Evolutionary conservation across 2,888 invertebrate species (phyloP), one percentile per base, ranked within the genome.

Genomic region (Craniophora ligustri): DNA sequence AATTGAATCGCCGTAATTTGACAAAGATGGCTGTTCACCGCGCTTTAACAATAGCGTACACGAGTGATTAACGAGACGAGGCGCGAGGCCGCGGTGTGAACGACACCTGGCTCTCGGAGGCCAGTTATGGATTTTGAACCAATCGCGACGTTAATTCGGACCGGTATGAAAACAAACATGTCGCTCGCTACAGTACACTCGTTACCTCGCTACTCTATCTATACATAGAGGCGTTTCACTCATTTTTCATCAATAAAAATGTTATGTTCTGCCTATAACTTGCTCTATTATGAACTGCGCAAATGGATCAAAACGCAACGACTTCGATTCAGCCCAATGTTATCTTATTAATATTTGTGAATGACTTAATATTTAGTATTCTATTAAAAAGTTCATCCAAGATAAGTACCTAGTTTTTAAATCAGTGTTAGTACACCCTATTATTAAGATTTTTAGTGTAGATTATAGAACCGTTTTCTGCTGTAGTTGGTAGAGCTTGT

Each of bases 51-150:
- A 92, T 92, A 92, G 91, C 89, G 89, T 89, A 88, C 88, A 88
- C 89, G 92, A 89, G 89, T 92, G 92, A 92, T 92, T 93, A 91
- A 92, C 91, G 92, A 92, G 92, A 91, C 91, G 91, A 91, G 91
- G 89, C 92, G 92, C 92, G 92, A 91, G 91, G 93, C 92, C 93
- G 92, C 93, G 92, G 93, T 93, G 93, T 93, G 93, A 93, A 94
- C 93, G 93, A 93, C 93, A 93, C 93, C 93, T 93, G 93, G 92
- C 91, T 90, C 89, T 87, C 86, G 83, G 92, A 91, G 92, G 92
- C 92, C 92, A 92, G 92, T 92, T 92, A 92, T 92, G 92, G 92
- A 92, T 93, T 92, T 92, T 92, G 86, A 92, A 91, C 92, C 92
- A 92, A 92, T 93, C 88, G 92, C 92, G 86, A 91, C 90, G 92